These are phyloP conservation scores for Elegia similella DNA, from an alignment of 2,888 invertebrate genomes.

Conservation along the genomic window DNA sequence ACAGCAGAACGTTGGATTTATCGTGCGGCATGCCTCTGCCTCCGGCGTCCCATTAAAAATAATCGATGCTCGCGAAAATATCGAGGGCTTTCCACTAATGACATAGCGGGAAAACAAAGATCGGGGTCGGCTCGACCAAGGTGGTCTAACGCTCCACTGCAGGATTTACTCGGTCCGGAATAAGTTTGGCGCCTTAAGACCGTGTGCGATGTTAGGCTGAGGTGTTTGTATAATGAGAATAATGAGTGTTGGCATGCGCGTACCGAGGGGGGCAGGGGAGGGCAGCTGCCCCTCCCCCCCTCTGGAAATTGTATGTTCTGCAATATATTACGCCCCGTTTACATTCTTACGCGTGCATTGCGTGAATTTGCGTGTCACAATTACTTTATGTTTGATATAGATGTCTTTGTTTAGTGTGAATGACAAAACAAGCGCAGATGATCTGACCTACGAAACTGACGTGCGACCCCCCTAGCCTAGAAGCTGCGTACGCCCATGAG, in stretches of 20 bases:
- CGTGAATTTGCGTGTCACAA: too few relatives aligned
- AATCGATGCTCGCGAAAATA: slow-evolving; percentile 77
- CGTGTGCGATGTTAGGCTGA: not conserved
- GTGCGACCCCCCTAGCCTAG: too few relatives aligned
- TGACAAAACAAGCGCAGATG: too few relatives aligned
- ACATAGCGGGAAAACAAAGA: slow-evolving; percentile 76
- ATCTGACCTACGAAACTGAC: too few relatives aligned
- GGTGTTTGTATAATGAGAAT: slow-evolving; percentile 1
- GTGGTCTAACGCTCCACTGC: slow-evolving; percentile 25
- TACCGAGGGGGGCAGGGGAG: too few relatives aligned
- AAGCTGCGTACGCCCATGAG: too few relatives aligned
- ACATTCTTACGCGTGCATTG: too few relatives aligned
- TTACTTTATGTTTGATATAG: too few relatives aligned
- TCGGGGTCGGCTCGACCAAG: slow-evolving; percentile 41
- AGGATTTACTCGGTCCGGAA: slow-evolving; percentile 21
- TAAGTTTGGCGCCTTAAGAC: slow-evolving; percentile 13
- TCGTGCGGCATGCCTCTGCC: slow-evolving; percentile 52
- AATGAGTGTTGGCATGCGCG: slow-evolving; percentile 9
- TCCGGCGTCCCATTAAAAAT: slow-evolving; percentile 76
- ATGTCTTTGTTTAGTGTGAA: too few relatives aligned
- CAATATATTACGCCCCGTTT: too few relatives aligned
- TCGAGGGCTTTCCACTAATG: slow-evolving; percentile 79
- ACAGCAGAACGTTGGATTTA: not conserved
- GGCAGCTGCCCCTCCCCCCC: too few relatives aligned
- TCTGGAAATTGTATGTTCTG: too few relatives aligned